Base-by-base conservation (phyloP, 2,113 vertebrate species). In the Elephas maximus region DNA sequence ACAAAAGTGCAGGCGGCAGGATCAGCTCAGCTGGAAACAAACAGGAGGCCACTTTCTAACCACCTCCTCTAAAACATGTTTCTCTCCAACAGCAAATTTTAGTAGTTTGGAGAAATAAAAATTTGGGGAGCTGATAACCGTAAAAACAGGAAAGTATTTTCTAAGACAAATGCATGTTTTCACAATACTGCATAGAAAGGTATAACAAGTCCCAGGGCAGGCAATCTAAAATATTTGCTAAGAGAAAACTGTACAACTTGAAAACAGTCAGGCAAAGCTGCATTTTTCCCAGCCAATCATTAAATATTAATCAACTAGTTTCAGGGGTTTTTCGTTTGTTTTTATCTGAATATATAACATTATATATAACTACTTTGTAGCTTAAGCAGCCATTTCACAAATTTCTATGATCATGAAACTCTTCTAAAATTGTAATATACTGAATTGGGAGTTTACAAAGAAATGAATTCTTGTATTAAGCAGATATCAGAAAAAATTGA, bases 271-370 rank as follows among this genome's bases (percentile, higher is more conserved):
- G 73, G 60, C 17, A 5, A 77, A 91, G 92, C 85, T 92, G 24
- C 79, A 90, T 93, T 96, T 12, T 96, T 97, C 97, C 77, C 94
- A 96, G 8, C 0, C 92, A 23, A 83, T 69, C 77, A 97, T 97
- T 97, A 94, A 98, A 97, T 82, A 96, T 94, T 91, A 93, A 98
- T 96, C 53, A 97, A 94, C 67, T 92, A 53, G 53, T 96, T 98
- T 95, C 53, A 37, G 73, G n/a, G 73, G 53, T 17, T 53, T 4
- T 28, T 23, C 71, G 63, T 41, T 7, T 45, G 45, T 48, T 83
- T 51, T 76, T 8, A 88, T 88, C 1, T 28, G 53, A 93, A 53
- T 20, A 33, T 80, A 89, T 15, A 82, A 63, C 2, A 9, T 71
- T 81, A 78, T 18, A 45, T 20, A 37, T 62, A 90, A 77, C 77